Conservation (phyloP, 2,113 vertebrate genomes). For the Cololabis saira region DNA sequence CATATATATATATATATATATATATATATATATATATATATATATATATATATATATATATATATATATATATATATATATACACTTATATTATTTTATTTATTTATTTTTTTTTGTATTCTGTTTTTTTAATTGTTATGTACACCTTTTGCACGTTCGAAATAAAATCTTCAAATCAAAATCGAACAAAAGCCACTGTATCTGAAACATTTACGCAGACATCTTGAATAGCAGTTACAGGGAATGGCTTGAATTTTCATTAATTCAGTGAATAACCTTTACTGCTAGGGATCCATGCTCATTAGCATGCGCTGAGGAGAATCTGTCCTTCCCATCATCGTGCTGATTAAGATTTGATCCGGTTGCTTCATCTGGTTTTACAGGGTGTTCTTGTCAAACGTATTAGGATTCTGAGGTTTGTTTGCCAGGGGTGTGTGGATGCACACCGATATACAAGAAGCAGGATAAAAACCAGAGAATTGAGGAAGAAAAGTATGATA, state of each 20-base stretch:
- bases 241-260: constrained; percentile 5
- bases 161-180: no score
- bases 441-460: background rate
- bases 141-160: no score
- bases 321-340: constrained; percentile 27
- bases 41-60: no score
- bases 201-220: background rate
- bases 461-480: constrained; percentile 4
- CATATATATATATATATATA: no score
- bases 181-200: background rate
- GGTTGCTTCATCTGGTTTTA: constrained; percentile 25
- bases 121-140: no score
- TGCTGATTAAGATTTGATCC: constrained; percentile 54
- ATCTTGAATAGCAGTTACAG: constrained; percentile 11
- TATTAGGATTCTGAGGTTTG: background rate
- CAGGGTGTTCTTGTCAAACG: constrained; percentile 44
- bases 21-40: no score
- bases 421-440: background rate
- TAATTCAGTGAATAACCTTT: constrained; percentile 36
- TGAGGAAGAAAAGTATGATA: constrained; percentile 26
- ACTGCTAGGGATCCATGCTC: constrained; percentile 16
- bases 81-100: no score
- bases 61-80: no score
- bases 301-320: constrained; percentile 46
- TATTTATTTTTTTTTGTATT: no score